phyloP scores from a whole-genome alignment of 2,888 invertebrate species.

The Cheilosia soror region DNA sequence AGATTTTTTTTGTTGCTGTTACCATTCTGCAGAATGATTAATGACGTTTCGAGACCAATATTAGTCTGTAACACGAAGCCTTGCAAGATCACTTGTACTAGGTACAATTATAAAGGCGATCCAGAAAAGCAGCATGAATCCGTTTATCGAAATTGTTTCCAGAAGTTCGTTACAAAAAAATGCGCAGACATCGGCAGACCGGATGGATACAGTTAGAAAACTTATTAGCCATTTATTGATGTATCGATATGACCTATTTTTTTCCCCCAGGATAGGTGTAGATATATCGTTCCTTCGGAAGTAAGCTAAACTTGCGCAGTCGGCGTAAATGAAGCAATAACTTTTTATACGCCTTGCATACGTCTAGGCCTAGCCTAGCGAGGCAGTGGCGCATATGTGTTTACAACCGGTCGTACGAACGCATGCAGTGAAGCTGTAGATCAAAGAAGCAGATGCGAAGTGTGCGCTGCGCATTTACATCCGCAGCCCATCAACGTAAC shows the following conservation, averaged over 20 bases:
- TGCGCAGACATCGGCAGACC: background rate
- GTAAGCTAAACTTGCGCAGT: background rate
- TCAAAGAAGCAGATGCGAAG: conserved; percentile 57
- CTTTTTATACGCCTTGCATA: conserved; percentile 21
- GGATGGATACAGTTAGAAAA: conserved; percentile 41
- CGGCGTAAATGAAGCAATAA: conserved; percentile 51
- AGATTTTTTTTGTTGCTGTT: conserved; percentile 25
- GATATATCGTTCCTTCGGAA: background rate
- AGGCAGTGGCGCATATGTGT: conserved; percentile 12
- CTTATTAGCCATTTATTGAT: conserved; percentile 11
- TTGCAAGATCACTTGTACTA: background rate
- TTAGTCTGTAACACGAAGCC: conserved; percentile 36
- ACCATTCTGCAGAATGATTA: conserved; percentile 53
- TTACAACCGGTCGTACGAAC: conserved; percentile 17
- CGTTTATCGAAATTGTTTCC: conserved; percentile 24
- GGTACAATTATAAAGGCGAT: conserved; percentile 1
- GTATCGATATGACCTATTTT: conserved; percentile 57
- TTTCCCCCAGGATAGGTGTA: background rate
- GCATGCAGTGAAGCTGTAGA: conserved; percentile 36
- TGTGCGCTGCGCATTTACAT: conserved; percentile 62
- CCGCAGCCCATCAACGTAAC: conserved; percentile 67
- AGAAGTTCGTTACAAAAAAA: conserved; percentile 2
- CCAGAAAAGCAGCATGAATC: conserved; percentile 18
- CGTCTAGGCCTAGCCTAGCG: too few species aligned
- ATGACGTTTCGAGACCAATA: conserved; percentile 24